These are phyloP conservation scores for Drosophila kohkoa DNA, from an alignment of 1,140 invertebrate genomes.

Conservation along the genomic window DNA sequence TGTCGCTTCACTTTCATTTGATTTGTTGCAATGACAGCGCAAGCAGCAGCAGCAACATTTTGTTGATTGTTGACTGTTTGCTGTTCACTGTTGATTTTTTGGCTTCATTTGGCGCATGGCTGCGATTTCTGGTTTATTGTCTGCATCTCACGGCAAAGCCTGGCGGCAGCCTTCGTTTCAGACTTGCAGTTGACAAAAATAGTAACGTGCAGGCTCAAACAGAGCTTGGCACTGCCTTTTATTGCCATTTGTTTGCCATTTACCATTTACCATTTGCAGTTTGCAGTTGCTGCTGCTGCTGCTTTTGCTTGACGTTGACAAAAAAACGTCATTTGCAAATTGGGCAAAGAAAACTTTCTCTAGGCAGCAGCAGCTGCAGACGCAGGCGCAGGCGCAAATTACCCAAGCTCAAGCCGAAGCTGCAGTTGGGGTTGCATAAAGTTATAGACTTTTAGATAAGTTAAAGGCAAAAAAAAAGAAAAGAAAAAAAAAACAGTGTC, in stretches of 20 bases:
- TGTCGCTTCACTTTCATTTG: constrained; percentile 70
- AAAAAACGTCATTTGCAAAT: constrained; percentile 84
- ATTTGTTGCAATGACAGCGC: constrained; percentile 57
- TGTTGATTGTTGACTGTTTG: constrained; percentile 30
- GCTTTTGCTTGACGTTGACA: constrained; percentile 71
- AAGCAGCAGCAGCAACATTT: constrained; percentile 31
- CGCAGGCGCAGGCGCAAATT: constrained; percentile 61
- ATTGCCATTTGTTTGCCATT: constrained; percentile 73
- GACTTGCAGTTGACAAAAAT: constrained; percentile 67
- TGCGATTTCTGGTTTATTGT: constrained; percentile 65
- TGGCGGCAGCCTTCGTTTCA: too few relatives aligned
- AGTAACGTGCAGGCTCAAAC: constrained; percentile 64
- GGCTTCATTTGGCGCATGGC: constrained; percentile 50
- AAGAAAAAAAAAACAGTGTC: constrained; percentile 36
- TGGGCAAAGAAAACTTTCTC: constrained; percentile 83
- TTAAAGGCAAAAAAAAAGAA: constrained; percentile 49
- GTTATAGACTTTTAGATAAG: constrained; percentile 71
- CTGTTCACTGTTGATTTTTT: constrained; percentile 42
- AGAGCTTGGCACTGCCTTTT: constrained; percentile 71
- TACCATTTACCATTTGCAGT: constrained; percentile 33
- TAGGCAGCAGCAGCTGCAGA: constrained; percentile 62
- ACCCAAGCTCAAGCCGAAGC: constrained; percentile 27
- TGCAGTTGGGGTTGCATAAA: constrained; percentile 64
- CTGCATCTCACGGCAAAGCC: constrained; percentile 24
- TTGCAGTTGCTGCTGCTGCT: constrained; percentile 17